Conservation (phyloP, 1,140 invertebrate genomes). For the Drosophila sp. region DNA sequence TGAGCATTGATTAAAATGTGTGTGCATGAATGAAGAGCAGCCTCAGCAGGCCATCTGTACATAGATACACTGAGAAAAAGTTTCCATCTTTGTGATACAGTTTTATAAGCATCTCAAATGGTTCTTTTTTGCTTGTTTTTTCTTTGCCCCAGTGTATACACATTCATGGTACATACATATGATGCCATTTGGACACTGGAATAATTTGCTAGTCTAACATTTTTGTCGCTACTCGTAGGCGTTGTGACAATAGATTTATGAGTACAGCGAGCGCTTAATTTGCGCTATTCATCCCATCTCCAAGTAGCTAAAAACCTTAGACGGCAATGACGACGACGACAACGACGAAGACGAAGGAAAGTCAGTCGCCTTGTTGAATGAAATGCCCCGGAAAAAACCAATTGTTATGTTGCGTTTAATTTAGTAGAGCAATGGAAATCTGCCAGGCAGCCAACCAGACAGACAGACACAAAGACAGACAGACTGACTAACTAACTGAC, state of each 20-base stretch:
- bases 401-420: constrained; percentile 75
- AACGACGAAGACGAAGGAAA: constrained; percentile 54
- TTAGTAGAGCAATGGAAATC: constrained; percentile 70
- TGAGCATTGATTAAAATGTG: constrained; percentile 79
- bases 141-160: neutral
- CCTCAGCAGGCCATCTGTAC: constrained; percentile 1
- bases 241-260: constrained; percentile 79
- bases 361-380: constrained; percentile 69
- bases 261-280: constrained; percentile 71
- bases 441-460: constrained; percentile 8
- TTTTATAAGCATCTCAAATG: neutral
- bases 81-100: neutral
- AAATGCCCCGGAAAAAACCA: constrained; percentile 81
- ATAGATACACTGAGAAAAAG: neutral
- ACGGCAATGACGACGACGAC: constrained; percentile 24
- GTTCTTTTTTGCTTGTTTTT: neutral
- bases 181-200: constrained; percentile 42
- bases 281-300: constrained; percentile 68
- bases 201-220: constrained; percentile 42
- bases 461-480: constrained; percentile 24
- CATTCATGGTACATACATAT: constrained; percentile 14
- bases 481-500: constrained; percentile 35
- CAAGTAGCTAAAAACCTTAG: constrained; percentile 66
- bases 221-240: constrained; percentile 56
- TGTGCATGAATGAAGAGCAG: constrained; percentile 42